Conservation (phyloP, 64 coral and sea anemone species). For the Stichodactyla helianthus region DNA sequence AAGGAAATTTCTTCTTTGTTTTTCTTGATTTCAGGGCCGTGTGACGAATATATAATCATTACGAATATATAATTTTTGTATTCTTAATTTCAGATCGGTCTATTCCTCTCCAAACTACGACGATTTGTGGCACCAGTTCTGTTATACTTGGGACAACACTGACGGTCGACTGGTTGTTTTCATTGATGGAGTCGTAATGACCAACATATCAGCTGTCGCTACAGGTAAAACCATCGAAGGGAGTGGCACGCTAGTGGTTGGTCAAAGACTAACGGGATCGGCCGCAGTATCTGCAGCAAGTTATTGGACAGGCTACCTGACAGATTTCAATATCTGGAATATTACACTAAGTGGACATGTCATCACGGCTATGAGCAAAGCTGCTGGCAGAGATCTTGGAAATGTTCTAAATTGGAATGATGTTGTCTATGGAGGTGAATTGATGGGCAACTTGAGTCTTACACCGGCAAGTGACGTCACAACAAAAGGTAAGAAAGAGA, state of each 20-base stretch:
- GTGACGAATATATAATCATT: too few species aligned
- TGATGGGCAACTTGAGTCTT: neutral
- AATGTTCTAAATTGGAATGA: neutral
- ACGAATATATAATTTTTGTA: neutral
- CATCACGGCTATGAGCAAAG: slow-evolving; percentile 3
- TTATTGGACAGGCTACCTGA: neutral
- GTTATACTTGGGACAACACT: neutral
- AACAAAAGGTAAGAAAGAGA: neutral
- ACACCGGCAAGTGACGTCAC: too few species aligned
- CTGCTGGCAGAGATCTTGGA: neutral
- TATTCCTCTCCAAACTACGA: neutral
- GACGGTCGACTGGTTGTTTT: neutral
- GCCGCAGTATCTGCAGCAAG: too few species aligned
- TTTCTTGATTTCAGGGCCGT: too few species aligned
- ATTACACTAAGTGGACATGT: neutral
- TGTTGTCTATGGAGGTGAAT: neutral
- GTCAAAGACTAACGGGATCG: neutral
- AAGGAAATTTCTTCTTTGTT: too few species aligned
- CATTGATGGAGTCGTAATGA: neutral
- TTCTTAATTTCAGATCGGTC: neutral
- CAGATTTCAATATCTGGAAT: slow-evolving; percentile 11
- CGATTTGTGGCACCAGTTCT: neutral
- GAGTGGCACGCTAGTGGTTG: neutral
- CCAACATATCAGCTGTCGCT: neutral
- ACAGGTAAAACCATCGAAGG: neutral